phyloP scores from a whole-genome alignment of 1,140 invertebrate genomes.

The Listronotus oregonensis region DNA sequence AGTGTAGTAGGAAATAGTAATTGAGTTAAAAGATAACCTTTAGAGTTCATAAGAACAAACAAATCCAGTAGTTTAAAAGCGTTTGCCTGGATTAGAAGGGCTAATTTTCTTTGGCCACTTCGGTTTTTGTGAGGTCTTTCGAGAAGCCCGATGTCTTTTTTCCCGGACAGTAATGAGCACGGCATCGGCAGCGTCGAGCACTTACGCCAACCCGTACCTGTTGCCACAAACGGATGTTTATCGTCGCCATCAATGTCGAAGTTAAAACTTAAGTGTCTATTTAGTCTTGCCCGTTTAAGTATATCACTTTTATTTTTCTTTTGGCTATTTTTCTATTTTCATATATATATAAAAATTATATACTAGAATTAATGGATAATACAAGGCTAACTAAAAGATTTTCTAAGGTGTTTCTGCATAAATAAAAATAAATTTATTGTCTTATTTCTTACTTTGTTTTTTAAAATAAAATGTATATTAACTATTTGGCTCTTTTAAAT shows the following conservation, averaged over 20 bases:
- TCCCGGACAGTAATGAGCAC: constrained; percentile 2
- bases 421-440: too few relatives aligned
- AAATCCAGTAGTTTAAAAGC: constrained; percentile 16
- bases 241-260: constrained; percentile 5
- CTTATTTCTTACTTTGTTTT: too few relatives aligned
- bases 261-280: constrained; percentile 7
- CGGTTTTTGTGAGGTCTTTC: constrained; percentile 26
- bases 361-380: too few relatives aligned
- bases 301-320: too few relatives aligned
- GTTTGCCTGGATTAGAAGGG: constrained; percentile 13
- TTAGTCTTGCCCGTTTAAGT: neutral
- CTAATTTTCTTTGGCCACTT: constrained; percentile 13
- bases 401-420: too few relatives aligned
- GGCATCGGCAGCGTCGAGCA: neutral
- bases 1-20: neutral
- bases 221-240: constrained; percentile 12
- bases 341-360: too few relatives aligned
- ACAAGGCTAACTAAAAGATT: too few relatives aligned
- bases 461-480: too few relatives aligned
- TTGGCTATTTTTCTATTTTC: too few relatives aligned
- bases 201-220: constrained; percentile 6
- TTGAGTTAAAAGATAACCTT: constrained; percentile 5
- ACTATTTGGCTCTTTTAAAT: too few relatives aligned
- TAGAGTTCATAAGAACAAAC: constrained; percentile 4
- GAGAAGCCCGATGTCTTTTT: constrained; percentile 12